phyloP scores from a whole-genome alignment of 2,888 invertebrate species.

The Acheta domesticus region DNA sequence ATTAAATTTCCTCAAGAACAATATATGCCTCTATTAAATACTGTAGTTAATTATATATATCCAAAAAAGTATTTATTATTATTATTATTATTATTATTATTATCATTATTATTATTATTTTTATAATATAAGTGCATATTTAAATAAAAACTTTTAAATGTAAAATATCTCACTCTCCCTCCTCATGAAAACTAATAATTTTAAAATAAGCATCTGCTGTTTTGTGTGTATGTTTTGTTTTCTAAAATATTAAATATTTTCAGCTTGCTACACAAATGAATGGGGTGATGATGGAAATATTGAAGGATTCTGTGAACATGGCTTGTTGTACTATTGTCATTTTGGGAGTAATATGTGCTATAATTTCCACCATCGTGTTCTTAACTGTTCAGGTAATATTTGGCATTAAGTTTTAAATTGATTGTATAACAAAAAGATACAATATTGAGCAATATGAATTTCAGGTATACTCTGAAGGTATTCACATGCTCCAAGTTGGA shows the following conservation, averaged over 20 bases:
- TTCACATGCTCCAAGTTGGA: slow-evolving; percentile 84
- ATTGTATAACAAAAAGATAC: slow-evolving; percentile 23
- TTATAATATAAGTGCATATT: too few relatives aligned
- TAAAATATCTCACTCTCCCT: too few relatives aligned
- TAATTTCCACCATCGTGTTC: slow-evolving; percentile 75
- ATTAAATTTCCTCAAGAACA: too few relatives aligned
- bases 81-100: too few relatives aligned
- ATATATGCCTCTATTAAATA: too few relatives aligned
- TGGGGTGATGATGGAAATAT: slow-evolving; percentile 56
- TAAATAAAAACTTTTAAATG: too few relatives aligned
- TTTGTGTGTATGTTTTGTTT: slow-evolving; percentile 1
- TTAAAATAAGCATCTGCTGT: too few relatives aligned
- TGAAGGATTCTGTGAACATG: slow-evolving; percentile 77
- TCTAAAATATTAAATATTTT: slow-evolving; percentile 5
- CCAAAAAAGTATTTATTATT: too few relatives aligned
- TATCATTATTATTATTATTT: too few relatives aligned
- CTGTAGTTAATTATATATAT: too few relatives aligned
- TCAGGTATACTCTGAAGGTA: slow-evolving; percentile 90
- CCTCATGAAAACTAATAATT: too few relatives aligned
- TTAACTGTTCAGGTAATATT: slow-evolving; percentile 70
- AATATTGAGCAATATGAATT: not conserved
- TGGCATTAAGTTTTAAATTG: slow-evolving; percentile 9
- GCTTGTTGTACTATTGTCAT: slow-evolving; percentile 85
- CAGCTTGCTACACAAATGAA: slow-evolving; percentile 54
- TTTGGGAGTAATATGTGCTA: slow-evolving; percentile 74